Percentiles rank a stretch among this genome's conserved stretches.
These are phyloP conservation scores for Eubasilissa regina DNA, from an alignment of 1,140 invertebrate species.

Conservation along the genomic window DNA sequence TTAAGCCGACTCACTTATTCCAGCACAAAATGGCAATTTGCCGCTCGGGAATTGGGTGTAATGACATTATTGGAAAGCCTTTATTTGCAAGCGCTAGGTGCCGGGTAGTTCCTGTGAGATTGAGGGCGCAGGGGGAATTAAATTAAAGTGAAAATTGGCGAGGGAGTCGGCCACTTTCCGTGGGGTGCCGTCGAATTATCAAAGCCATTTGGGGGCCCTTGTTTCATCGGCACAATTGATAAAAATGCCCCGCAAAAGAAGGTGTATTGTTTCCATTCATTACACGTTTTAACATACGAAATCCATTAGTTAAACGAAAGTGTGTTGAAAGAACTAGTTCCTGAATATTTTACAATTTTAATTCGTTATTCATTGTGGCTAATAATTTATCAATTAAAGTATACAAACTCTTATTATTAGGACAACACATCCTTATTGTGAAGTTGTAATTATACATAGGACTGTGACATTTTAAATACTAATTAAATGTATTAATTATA, in stretches of 20 bases:
- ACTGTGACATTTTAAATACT: too few species aligned
- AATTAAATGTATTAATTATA: too few species aligned
- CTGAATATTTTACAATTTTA: too few species aligned
- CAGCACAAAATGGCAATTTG: slow-evolving; percentile 48
- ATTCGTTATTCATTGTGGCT: too few species aligned
- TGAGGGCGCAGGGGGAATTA: slow-evolving; percentile 20
- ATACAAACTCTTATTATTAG: too few species aligned
- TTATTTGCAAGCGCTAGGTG: slow-evolving; percentile 46
- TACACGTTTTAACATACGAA: not conserved
- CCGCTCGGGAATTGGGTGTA: slow-evolving; percentile 40
- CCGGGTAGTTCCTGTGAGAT: slow-evolving; percentile 18
- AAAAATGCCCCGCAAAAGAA: slow-evolving; percentile 2
- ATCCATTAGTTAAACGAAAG: not conserved
- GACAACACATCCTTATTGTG: too few species aligned
- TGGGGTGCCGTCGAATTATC: slow-evolving; percentile 36
- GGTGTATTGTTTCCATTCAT: not conserved
- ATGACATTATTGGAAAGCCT: slow-evolving; percentile 51
- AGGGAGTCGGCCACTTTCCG: slow-evolving; percentile 18
- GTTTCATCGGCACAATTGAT: slow-evolving; percentile 13
- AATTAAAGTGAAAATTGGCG: slow-evolving; percentile 50
- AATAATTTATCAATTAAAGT: too few species aligned
- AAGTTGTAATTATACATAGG: too few species aligned
- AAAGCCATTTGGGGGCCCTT: slow-evolving; percentile 24
- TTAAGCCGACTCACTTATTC: slow-evolving; percentile 25
- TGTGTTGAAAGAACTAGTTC: too few species aligned